These are phyloP conservation scores for Myotis pilosus DNA, from an alignment of 2,797 vertebrate genomes.

Conservation along the genomic window DNA sequence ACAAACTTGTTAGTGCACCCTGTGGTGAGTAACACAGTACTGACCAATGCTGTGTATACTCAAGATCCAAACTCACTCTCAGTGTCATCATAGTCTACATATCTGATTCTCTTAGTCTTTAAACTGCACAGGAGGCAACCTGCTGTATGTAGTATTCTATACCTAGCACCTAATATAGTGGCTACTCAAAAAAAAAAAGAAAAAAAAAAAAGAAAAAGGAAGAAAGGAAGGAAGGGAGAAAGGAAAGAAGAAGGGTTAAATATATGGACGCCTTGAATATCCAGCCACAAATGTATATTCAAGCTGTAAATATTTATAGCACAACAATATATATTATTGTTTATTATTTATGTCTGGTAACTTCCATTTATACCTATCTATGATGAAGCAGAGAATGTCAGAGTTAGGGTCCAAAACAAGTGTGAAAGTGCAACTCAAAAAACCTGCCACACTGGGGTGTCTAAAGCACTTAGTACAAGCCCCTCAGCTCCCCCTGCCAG, in stretches of 20 bases:
- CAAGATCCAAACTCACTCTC: background rate
- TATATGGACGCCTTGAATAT: background rate
- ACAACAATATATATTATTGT: background rate
- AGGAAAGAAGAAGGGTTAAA: background rate
- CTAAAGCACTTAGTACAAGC: background rate
- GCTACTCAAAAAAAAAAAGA: background rate
- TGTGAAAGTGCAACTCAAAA: background rate
- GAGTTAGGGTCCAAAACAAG: background rate
- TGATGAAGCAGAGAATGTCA: background rate
- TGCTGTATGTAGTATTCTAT: background rate
- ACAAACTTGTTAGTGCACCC: background rate
- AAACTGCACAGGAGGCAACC: background rate
- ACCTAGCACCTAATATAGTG: background rate
- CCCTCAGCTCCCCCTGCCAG: background rate
- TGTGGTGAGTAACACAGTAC: background rate
- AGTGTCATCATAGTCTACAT: background rate
- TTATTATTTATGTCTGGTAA: background rate
- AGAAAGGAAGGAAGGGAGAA: background rate
- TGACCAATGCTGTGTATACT: background rate
- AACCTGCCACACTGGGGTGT: background rate
- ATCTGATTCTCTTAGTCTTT: background rate
- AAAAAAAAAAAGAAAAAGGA: background rate
- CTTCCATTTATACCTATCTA: background rate
- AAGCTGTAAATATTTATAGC: background rate
- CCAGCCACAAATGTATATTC: background rate